Base-by-base conservation (phyloP, 2,797 vertebrate species). In the Crenichthys baileyi region DNA sequence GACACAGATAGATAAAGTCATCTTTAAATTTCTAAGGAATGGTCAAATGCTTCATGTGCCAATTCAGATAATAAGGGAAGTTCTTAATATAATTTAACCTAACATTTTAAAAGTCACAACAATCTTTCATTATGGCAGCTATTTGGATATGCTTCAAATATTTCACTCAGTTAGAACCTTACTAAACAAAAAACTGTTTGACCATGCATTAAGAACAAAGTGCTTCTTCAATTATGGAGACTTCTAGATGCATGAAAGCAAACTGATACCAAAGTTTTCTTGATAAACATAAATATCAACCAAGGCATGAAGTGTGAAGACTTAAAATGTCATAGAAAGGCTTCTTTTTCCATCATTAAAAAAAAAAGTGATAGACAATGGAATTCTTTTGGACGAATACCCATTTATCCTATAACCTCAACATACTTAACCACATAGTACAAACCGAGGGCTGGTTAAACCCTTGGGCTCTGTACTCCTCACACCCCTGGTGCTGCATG, bases 391-490 rank as follows among this genome's bases (percentile, higher is more conserved):
- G 41, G 67, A 70, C 44, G 41, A 70, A 70, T 46, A n/a, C 13
- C 67, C 67, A 68, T 68, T 46, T 44, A 31, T 72, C 16, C 7
- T 53, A 51, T 51, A 29, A 31, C 20, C 51, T 29, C 16, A 36
- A 39, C 60, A 75, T 13, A 15, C 74, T 65, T 55, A 53, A 72
- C 75, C 63, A 67, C 36, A 75, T 55, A 77, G 63, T 60, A 24
- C 72, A 51, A 84, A 90, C 68, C 70, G 31, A 1, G 55, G 56
- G 31, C 78, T 70, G 67, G 58, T 24, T 77, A 50, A 84, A 77
- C 85, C 75, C 73, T 77, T 4, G n/a, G 79, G 76, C 55, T 79
- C 80, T 85, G 73, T 65, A 72, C 79, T 72, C 80, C 75, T 60
- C 75, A 70, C 39, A 67, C 68, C 68, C 18, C 73, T 48, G 81